Evolutionary conservation across 2,888 invertebrate genomes (phyloP), one percentile per base, ranked within the genome.

Genomic region (Synanthedon tipuliformis): DNA sequence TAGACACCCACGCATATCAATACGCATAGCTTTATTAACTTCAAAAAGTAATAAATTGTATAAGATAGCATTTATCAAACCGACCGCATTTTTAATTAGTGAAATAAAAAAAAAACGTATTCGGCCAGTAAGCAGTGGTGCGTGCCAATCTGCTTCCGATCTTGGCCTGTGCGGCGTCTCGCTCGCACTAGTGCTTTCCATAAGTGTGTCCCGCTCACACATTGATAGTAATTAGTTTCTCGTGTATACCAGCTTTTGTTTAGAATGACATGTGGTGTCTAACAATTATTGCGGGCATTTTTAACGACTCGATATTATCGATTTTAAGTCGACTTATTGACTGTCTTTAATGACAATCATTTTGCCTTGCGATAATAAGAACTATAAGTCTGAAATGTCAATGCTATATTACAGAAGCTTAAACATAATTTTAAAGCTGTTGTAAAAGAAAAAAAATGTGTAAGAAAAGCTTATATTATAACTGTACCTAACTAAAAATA

Each of bases 81-180:
- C 65, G 69, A 66, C 71, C 71, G 80, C 74, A 79, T 81, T 84
- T 83, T 84, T 85, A 85, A 86, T 85, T 84, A 84, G 78, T 75
- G 34, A 34, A 34, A 34, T 34, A 76, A 75, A 78, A 23, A 23
- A 73, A 51, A 68, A 70, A 67, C 61, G 75, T 74, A 83, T 84
- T 85, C 78, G 83, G 80, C 66, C 75, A 71, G 74, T 65, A 67
- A 58, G 81, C 85, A 79, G 75, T 86, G 80, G 80, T 67, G 83
- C 84, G 78, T 79, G 65, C 70, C 79, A 83, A 86, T 86, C 86
- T 68, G 77, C 73, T 85, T 85, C 86, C 86, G 79, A 86, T 85
- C 84, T 79, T 62, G 56, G 61, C 51, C 54, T 57, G 56, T 54
- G 52, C 53, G 56, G 60, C 55, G 3, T 75, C 73, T 61, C 73